phyloP scores from a whole-genome alignment of 2,113 vertebrate genomes.

The Sceloporus undulatus region DNA sequence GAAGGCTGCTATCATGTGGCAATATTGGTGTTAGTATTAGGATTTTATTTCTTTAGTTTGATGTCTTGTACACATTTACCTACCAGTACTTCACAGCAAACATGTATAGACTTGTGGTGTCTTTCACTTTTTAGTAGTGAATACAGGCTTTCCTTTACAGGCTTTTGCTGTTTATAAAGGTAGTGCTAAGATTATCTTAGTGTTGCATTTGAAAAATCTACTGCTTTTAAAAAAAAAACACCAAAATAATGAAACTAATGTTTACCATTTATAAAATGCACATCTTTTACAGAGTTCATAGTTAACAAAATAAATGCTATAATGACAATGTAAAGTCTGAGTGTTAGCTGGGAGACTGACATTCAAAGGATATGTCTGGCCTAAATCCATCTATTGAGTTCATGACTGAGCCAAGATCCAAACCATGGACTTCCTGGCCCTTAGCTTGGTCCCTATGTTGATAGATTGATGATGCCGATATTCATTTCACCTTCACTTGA shows the following conservation, averaged over 20 bases:
- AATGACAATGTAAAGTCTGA: background rate
- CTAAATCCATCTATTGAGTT: background rate
- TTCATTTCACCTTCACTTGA: background rate
- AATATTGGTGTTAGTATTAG: conserved; percentile 12
- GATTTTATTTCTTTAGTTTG: background rate
- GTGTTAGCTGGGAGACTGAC: background rate
- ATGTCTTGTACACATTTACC: background rate
- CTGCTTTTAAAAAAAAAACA: background rate
- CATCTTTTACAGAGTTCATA: background rate
- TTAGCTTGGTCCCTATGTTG: background rate
- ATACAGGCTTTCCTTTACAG: background rate
- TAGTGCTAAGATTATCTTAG: background rate
- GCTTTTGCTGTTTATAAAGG: background rate
- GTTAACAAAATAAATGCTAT: background rate
- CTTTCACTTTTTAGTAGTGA: background rate
- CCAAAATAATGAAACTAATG: background rate
- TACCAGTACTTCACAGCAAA: background rate
- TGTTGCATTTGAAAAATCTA: background rate
- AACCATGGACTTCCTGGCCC: background rate
- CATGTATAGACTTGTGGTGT: background rate
- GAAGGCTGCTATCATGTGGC: background rate
- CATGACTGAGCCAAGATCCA: background rate
- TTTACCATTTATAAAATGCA: background rate
- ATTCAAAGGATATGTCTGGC: background rate
- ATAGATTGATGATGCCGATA: background rate